Evolutionary conservation across 1,140 invertebrate genomes (phyloP), one percentile per base, ranked within the genome.

Genomic region (Neodiprion pinetum): DNA sequence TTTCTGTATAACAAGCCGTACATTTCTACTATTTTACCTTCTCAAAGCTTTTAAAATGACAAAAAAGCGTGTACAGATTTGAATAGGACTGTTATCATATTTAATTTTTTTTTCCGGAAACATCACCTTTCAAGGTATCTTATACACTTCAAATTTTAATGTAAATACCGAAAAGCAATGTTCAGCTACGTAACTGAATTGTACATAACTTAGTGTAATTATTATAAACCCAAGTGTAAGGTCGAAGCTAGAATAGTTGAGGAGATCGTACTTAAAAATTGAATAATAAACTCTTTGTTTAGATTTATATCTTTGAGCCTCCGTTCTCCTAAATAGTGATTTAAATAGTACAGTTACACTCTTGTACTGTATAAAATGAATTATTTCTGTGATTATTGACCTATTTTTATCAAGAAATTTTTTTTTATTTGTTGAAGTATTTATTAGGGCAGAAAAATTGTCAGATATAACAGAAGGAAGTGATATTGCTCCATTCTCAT

Each of bases 161-260:
- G 67, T 69, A 69, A 69, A 69, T 69, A 69, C 21, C 8, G 40
- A 69, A 69, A 47, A 69, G 67, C 67, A 69, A 69, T 69, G 67
- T 69, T 69, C 67, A 69, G 67, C 11, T 69, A 69, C 67, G 12
- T 47, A 69, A 69, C 40, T 69, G 67, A 69, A 69, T 69, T 69
- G 67, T 69, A 69, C 67, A 69, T 69, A 69, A 69, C n/a, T 21
- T 21, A 23, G 67, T 61, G 53, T 61, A 61, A 61, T 61, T 61
- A 61, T 61, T 17, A 61, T 61, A 61, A 14, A 61, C 53, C 53
- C 53, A 61, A 61, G n/a, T 61, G 53, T 61, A 17, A 40, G 53
- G 53, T 40, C 28, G 28, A 40, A 40, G 28, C 28, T 40, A 40
- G 28, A 40, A 40, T 40, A 40, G 28, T 3, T 40, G 5, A 40